Evolutionary conservation across 2,797 vertebrate species (phyloP).

Genomic region (Scolopax bukidnonensis): DNA sequence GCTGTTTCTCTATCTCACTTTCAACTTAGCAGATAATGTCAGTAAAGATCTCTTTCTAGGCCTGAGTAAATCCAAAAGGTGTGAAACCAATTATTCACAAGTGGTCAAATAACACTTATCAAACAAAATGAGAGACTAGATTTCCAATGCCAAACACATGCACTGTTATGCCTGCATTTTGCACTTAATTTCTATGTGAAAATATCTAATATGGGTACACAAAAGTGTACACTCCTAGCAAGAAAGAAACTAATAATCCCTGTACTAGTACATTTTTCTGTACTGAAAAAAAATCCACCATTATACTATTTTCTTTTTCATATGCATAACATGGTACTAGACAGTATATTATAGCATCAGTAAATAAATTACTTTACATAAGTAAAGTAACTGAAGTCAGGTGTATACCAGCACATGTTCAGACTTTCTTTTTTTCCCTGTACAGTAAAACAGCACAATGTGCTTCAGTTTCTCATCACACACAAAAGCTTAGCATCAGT

Average conservation of each 20-base stretch:
- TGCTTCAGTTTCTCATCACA: neutral
- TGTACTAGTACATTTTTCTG: neutral
- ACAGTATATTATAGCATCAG: neutral
- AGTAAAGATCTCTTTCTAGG: neutral
- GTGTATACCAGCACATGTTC: neutral
- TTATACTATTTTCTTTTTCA: neutral
- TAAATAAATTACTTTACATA: neutral
- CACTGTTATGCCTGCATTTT: neutral
- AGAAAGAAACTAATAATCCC: neutral
- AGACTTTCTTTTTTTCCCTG: conserved; percentile 5
- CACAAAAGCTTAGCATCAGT: neutral
- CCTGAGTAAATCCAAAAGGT: neutral
- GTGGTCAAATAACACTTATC: neutral
- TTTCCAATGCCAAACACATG: neutral
- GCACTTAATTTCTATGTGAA: neutral
- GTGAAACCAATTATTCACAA: neutral
- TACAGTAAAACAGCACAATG: neutral
- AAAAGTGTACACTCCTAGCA: neutral
- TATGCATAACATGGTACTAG: neutral
- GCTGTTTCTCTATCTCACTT: neutral
- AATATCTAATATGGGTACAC: neutral
- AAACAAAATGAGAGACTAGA: neutral
- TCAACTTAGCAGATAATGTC: neutral
- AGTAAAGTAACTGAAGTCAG: conserved; percentile 40
- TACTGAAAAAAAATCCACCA: neutral